These are phyloP conservation scores for Melanerpes aurifrons DNA, from an alignment of 2,113 vertebrate species.

Conservation along the genomic window DNA sequence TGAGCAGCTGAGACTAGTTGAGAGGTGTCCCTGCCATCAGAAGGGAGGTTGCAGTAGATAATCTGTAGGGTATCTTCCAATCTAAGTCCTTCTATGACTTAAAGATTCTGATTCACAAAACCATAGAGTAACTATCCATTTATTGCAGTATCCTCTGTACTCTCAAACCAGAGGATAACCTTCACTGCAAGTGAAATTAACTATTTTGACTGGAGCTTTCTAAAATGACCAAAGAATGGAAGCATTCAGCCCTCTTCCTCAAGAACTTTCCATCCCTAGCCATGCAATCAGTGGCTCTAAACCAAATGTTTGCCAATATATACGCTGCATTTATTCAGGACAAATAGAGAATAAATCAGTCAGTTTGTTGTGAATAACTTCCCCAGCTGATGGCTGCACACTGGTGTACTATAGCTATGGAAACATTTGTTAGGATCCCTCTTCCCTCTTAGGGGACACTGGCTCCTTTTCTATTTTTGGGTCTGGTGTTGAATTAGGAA, in stretches of 20 bases:
- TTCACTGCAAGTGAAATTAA: not conserved
- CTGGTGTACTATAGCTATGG: not conserved
- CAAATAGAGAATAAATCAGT: slow-evolving; percentile 51
- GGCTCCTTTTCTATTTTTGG: not conserved
- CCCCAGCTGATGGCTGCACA: accelerated
- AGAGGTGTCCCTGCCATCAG: no score
- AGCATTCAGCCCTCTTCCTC: not conserved
- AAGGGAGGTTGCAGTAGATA: no score
- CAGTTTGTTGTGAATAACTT: not conserved
- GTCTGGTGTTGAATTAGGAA: not conserved
- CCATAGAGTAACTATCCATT: accelerated
- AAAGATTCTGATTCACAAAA: not conserved
- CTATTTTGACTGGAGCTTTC: not conserved
- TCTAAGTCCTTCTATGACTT: no score
- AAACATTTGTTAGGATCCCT: not conserved
- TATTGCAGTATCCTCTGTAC: accelerated
- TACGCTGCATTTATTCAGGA: slow-evolving; percentile 13
- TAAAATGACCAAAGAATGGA: not conserved
- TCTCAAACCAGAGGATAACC: not conserved
- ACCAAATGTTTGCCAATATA: slow-evolving; percentile 50
- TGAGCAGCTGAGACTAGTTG: no score
- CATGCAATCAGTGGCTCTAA: not conserved
- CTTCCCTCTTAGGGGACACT: not conserved
- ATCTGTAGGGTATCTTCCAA: no score
- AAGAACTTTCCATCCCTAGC: not conserved